These are phyloP conservation scores for Micromussa lordhowensis DNA, from an alignment of 92 coral and sea anemone species.

Conservation along the genomic window DNA sequence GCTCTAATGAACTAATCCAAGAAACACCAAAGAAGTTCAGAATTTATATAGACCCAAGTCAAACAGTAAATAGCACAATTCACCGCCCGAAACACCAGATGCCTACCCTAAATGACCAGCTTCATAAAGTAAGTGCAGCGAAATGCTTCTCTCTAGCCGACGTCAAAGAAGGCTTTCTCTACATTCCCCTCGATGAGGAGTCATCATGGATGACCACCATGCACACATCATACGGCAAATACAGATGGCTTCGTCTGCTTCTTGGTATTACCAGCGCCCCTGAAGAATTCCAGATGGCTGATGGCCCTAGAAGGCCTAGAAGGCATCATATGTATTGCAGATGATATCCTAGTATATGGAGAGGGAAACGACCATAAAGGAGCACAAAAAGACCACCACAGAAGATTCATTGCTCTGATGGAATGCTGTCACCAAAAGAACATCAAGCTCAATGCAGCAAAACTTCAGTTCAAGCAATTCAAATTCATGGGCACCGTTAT, in stretches of 20 bases:
- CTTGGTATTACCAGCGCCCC: conserved; percentile 63
- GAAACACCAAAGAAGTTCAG: conserved; percentile 48
- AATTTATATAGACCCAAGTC: conserved; percentile 57
- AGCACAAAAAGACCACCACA: conserved; percentile 65
- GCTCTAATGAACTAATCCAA: conserved; percentile 45
- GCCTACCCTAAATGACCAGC: neutral
- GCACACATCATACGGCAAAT: too few relatives aligned
- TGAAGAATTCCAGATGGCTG: conserved; percentile 10
- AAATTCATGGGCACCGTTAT: too few relatives aligned
- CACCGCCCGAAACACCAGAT: conserved; percentile 32
- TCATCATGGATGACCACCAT: too few relatives aligned
- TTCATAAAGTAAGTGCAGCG: neutral
- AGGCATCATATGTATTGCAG: too few relatives aligned
- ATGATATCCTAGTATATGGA: too few relatives aligned
- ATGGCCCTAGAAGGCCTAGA: conserved; percentile 6
- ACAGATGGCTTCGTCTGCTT: conserved; percentile 60
- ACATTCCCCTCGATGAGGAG: too few relatives aligned
- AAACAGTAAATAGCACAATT: conserved; percentile 52
- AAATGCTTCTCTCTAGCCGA: too few relatives aligned
- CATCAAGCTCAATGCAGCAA: too few relatives aligned
- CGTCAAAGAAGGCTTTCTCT: too few relatives aligned
- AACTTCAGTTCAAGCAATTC: too few relatives aligned
- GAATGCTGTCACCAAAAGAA: too few relatives aligned
- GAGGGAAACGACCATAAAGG: conserved; percentile 43
- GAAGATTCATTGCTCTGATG: conserved; percentile 65